Percentiles rank a stretch among this genome's conserved stretches.
These are phyloP conservation scores for Pandemis corylana DNA, from an alignment of 2,888 invertebrate species.

Conservation along the genomic window DNA sequence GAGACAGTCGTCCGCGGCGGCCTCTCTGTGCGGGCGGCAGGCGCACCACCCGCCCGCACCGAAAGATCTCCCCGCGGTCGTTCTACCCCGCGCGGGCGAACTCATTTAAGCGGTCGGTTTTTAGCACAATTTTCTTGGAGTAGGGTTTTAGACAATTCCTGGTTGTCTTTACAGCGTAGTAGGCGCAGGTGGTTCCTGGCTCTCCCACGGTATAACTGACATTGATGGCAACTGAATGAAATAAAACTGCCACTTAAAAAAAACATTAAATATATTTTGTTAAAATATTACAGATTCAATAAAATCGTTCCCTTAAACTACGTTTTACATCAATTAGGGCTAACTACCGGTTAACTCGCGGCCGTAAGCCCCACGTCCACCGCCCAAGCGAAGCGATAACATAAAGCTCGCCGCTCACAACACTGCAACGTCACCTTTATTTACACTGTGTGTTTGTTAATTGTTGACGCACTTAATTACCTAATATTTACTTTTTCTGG, in stretches of 20 bases:
- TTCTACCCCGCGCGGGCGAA: too few relatives aligned
- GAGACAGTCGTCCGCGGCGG: too few relatives aligned
- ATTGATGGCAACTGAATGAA: not conserved
- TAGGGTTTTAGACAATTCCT: too few relatives aligned
- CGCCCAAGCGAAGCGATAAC: constrained; percentile 42
- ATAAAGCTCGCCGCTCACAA: constrained; percentile 46
- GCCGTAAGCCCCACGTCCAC: constrained; percentile 35
- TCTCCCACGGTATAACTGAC: too few relatives aligned
- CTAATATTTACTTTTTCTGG: constrained; percentile 17
- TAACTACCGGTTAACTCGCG: constrained; percentile 47
- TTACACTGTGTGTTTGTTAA: constrained; percentile 11
- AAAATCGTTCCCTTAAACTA: constrained; percentile 72
- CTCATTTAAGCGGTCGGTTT: too few relatives aligned
- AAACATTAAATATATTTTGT: constrained; percentile 84
- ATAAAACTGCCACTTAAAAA: constrained; percentile 56
- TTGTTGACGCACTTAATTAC: constrained; percentile 6
- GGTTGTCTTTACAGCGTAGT: too few relatives aligned
- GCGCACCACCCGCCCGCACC: too few relatives aligned
- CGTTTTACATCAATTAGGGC: constrained; percentile 50
- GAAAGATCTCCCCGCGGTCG: too few relatives aligned
- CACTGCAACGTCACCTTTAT: constrained; percentile 6
- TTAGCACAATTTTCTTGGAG: too few relatives aligned
- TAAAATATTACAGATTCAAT: constrained; percentile 84
- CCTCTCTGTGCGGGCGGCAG: too few relatives aligned
- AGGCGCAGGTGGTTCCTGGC: too few relatives aligned